A percentile compares a stretch with the other conserved stretches of the same genome.
phyloP scores from a whole-genome alignment of 1,140 invertebrate species.

The Danaus melanippus region DNA sequence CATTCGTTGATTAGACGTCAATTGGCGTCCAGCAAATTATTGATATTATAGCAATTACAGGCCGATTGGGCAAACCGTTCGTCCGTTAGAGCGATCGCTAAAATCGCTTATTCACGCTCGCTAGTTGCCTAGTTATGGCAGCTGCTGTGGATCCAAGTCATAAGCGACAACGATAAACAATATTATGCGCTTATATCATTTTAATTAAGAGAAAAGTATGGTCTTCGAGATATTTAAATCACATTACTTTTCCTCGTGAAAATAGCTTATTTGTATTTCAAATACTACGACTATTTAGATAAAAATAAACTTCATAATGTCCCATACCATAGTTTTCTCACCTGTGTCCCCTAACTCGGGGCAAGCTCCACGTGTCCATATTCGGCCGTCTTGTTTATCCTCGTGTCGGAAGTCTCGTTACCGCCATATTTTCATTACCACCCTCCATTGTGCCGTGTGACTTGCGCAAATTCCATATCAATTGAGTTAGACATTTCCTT shows the following conservation, averaged over 20 bases:
- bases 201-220: no score
- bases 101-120: conserved; percentile 63
- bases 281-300: no score
- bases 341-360: conserved; percentile 1
- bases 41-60: conserved; percentile 34
- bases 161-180: conserved; percentile 9
- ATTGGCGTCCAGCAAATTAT: conserved; percentile 29
- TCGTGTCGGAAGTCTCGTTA: conserved; percentile 52
- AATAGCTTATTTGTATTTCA: no score
- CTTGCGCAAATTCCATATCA: conserved; percentile 25
- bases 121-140: conserved; percentile 57
- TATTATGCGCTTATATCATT: no score
- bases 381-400: conserved; percentile 42
- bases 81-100: conserved; percentile 36
- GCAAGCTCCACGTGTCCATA: background rate
- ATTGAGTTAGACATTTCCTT: conserved; percentile 27
- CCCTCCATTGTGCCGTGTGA: conserved; percentile 31
- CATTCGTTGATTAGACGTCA: conserved; percentile 33
- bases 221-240: no score
- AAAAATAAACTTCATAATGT: no score
- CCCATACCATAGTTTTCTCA: no score
- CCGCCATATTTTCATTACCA: conserved; percentile 48
- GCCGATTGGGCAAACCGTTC: conserved; percentile 28
- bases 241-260: no score
- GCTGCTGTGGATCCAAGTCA: conserved; percentile 27